Percentiles rank a stretch among this genome's conserved stretches.
Conservation (phyloP, 2,797 vertebrate species). For the Bovichtus variegatus region DNA sequence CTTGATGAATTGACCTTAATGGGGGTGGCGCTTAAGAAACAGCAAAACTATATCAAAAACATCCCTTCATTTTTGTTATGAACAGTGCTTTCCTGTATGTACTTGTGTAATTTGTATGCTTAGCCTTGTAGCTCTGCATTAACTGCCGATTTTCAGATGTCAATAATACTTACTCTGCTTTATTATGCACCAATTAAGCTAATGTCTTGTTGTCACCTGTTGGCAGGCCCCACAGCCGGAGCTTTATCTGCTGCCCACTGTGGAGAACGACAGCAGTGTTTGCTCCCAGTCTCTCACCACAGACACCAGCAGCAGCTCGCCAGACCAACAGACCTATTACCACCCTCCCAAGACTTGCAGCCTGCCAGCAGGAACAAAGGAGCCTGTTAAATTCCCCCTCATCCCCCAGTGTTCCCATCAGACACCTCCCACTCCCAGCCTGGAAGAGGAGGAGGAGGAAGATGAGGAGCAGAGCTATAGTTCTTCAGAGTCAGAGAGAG, state of each 20-base stretch:
- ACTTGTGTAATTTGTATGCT: not conserved
- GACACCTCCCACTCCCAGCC: constrained; percentile 67
- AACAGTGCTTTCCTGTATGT: not conserved
- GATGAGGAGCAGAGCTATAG: constrained; percentile 69
- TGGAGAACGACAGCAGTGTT: constrained; percentile 81
- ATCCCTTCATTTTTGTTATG: not conserved
- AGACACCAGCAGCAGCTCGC: constrained; percentile 79
- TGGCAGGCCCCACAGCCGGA: constrained; percentile 91
- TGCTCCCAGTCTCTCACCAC: constrained; percentile 81
- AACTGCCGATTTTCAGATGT: not conserved
- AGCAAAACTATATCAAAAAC: too few species aligned
- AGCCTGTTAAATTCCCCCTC: constrained; percentile 79
- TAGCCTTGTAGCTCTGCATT: not conserved
- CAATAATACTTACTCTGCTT: not conserved
- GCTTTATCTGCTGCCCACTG: constrained; percentile 90
- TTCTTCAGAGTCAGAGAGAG: constrained; percentile 66
- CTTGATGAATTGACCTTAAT: too few species aligned
- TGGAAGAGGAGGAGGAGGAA: constrained; percentile 64
- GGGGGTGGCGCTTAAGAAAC: too few species aligned
- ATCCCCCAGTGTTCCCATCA: constrained; percentile 77
- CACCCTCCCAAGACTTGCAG: constrained; percentile 71
- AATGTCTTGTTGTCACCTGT: constrained; percentile 5
- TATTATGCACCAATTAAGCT: not conserved
- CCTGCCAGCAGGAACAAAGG: constrained; percentile 74
- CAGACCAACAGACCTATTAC: constrained; percentile 69